Conservation (phyloP, 2,888 invertebrate species). For the Cephus rjabovi region DNA sequence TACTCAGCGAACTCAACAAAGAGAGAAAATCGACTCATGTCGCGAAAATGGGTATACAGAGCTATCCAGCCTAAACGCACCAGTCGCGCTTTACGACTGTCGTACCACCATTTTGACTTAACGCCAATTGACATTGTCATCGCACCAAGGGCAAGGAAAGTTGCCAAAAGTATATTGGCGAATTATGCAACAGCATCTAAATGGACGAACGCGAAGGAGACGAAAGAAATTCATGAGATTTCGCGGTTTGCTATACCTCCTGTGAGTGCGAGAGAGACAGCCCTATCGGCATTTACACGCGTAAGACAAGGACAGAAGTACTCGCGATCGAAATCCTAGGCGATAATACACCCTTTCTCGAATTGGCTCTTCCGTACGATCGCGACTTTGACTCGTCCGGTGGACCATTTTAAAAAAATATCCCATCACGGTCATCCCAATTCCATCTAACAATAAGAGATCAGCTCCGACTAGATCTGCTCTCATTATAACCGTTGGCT, state of each 20-base stretch:
- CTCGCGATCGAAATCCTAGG: background rate
- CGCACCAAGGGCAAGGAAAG: background rate
- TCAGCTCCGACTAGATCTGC: background rate
- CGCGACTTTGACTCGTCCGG: background rate
- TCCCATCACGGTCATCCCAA: background rate
- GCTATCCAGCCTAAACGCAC: background rate
- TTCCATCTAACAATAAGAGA: background rate
- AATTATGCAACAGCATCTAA: background rate
- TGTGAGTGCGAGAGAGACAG: background rate
- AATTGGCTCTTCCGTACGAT: background rate
- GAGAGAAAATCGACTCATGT: background rate
- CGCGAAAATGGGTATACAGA: background rate
- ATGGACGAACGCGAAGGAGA: background rate
- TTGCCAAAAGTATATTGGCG: background rate
- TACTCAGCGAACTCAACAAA: background rate
- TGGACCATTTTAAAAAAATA: background rate
- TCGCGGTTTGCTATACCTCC: background rate
- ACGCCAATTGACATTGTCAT: background rate
- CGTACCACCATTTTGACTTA: background rate
- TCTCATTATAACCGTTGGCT: background rate
- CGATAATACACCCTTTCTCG: too few species aligned
- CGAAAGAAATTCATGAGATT: background rate
- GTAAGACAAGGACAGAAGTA: background rate
- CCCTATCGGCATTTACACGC: background rate
- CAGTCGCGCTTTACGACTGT: background rate